Conservation (phyloP, 1,140 invertebrate species). For the Psix sp. region DNA sequence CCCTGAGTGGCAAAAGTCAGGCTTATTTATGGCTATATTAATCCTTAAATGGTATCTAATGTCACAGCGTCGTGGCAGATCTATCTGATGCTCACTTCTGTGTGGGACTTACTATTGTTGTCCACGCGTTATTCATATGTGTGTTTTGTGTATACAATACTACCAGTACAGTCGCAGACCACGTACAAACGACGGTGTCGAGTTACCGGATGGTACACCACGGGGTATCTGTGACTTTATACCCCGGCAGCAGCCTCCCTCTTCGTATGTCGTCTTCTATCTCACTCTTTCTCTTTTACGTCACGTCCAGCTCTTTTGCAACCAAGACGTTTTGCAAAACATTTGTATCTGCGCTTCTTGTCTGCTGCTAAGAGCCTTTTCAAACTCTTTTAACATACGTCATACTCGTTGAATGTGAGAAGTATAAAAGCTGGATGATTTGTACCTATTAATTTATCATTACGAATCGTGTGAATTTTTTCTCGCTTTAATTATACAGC, state of each 20-base stretch:
- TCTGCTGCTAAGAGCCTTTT: conserved; percentile 44
- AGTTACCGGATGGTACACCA: conserved; percentile 77
- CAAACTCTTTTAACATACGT: conserved; percentile 42
- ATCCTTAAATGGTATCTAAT: conserved; percentile 78
- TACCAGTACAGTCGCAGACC: conserved; percentile 68
- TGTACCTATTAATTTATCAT: conserved; percentile 58
- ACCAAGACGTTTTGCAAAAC: conserved; percentile 74
- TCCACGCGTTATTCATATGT: conserved; percentile 73
- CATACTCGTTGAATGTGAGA: conserved; percentile 39
- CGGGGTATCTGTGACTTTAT: conserved; percentile 76
- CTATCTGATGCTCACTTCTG: conserved; percentile 69
- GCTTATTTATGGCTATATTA: conserved; percentile 78
- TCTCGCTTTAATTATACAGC: conserved; percentile 30
- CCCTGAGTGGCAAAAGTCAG: conserved; percentile 64
- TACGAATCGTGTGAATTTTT: conserved; percentile 45
- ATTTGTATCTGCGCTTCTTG: conserved; percentile 67
- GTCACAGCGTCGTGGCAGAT: conserved; percentile 72
- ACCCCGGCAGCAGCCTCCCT: conserved; percentile 60
- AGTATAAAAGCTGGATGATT: conserved; percentile 44
- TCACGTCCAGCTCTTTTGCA: conserved; percentile 60
- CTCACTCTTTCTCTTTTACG: conserved; percentile 40
- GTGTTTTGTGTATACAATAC: conserved; percentile 71
- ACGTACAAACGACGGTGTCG: conserved; percentile 77
- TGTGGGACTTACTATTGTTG: conserved; percentile 74
- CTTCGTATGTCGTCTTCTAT: conserved; percentile 25